A percentile compares a stretch with the other conserved stretches of the same genome.
Evolutionary conservation across 2,797 vertebrate species (phyloP).

Genomic region (Danio jaintianensis): DNA sequence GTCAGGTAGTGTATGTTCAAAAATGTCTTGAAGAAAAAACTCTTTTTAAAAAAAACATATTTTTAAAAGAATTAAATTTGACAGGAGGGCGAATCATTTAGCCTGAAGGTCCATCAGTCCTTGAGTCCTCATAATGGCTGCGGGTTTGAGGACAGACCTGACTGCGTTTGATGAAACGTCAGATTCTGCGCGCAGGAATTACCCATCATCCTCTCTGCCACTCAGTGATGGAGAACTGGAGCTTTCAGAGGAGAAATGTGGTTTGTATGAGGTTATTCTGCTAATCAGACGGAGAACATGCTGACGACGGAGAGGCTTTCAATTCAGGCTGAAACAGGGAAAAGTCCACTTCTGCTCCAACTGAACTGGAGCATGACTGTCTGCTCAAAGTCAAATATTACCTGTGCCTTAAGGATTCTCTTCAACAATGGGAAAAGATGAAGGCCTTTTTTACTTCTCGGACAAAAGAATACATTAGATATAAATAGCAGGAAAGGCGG

Average conservation of each 20-base stretch:
- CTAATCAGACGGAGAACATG: conserved; percentile 79
- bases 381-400: conserved; percentile 72
- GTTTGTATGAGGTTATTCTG: conserved; percentile 77
- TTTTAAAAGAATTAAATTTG: no score
- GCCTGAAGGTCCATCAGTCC: conserved; percentile 62
- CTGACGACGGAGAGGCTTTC: conserved; percentile 80
- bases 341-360: conserved; percentile 78
- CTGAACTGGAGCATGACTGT: conserved; percentile 80
- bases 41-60: no score
- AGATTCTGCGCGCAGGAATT: conserved; percentile 76
- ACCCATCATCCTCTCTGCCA: conserved; percentile 58
- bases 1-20: no score
- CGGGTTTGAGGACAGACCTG: conserved; percentile 64
- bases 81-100: no score
- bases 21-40: no score
- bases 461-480: conserved; percentile 59
- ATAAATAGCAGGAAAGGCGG: conserved; percentile 53
- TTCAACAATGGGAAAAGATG: conserved; percentile 43
- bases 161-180: conserved; percentile 81
- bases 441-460: conserved; percentile 24
- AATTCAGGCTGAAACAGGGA: conserved; percentile 72
- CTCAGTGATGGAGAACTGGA: conserved; percentile 67
- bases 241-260: conserved; percentile 75
- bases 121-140: conserved; percentile 64
- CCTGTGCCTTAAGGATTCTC: conserved; percentile 70